Percentiles rank a stretch among this genome's conserved stretches.
These are phyloP conservation scores for Habrosyne pyritoides DNA, from an alignment of 2,888 invertebrate species.

Conservation along the genomic window DNA sequence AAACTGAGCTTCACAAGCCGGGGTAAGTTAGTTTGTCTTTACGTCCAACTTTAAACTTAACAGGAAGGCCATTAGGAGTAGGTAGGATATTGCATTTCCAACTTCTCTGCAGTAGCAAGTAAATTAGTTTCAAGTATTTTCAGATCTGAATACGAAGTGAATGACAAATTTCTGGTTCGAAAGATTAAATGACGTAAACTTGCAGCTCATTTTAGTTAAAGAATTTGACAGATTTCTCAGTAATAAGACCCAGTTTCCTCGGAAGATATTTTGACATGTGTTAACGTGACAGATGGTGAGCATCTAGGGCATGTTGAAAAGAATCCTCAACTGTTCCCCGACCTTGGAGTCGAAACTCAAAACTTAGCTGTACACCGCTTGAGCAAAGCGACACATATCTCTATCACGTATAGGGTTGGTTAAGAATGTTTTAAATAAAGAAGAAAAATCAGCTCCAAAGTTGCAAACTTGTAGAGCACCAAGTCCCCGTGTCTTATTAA, in stretches of 20 bases:
- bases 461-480: constrained; percentile 9
- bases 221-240: too few relatives aligned
- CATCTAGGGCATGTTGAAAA: too few relatives aligned
- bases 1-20: neutral
- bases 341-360: too few relatives aligned
- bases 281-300: too few relatives aligned
- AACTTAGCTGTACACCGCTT: too few relatives aligned
- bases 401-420: too few relatives aligned
- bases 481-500: constrained; percentile 47
- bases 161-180: neutral
- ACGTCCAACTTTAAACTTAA: neutral
- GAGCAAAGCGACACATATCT: too few relatives aligned
- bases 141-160: neutral
- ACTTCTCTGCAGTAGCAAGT: neutral
- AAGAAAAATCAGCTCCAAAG: neutral
- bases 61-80: neutral
- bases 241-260: too few relatives aligned
- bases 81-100: constrained; percentile 1
- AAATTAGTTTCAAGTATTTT: neutral
- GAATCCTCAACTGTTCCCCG: too few relatives aligned
- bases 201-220: too few relatives aligned
- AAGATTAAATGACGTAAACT: too few relatives aligned
- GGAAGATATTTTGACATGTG: too few relatives aligned
- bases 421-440: neutral
- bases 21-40: neutral